phyloP scores from a whole-genome alignment of 1,140 invertebrate genomes.

The Gryllus bimaculatus region DNA sequence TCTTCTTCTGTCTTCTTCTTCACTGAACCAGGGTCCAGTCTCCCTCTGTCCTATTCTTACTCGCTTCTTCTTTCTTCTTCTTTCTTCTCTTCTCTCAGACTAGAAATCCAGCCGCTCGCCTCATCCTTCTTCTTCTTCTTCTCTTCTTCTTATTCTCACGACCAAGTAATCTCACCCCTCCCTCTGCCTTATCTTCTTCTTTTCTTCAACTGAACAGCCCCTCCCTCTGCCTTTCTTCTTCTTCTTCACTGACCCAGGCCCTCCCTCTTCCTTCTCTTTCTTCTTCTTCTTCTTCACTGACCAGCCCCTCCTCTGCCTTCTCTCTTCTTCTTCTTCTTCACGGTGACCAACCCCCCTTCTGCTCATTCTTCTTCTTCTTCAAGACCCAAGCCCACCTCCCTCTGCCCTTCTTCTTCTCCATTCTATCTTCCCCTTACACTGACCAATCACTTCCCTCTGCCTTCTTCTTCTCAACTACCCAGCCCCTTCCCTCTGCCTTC shows the following conservation, averaged over 20 bases:
- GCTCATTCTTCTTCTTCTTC: background rate
- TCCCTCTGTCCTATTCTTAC: too few species aligned
- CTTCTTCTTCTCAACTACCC: background rate
- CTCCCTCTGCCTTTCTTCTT: background rate
- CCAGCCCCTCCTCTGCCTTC: background rate
- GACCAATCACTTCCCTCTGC: too few species aligned
- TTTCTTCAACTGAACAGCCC: background rate
- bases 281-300: background rate
- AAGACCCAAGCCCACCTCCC: background rate
- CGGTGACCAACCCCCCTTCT: background rate
- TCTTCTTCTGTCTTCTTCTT: too few species aligned
- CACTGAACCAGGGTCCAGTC: too few species aligned
- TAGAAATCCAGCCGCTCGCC: too few species aligned
- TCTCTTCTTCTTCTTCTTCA: background rate
- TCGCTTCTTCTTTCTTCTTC: too few species aligned
- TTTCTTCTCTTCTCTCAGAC: too few species aligned
- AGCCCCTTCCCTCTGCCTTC: background rate
- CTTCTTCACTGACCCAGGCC: background rate
- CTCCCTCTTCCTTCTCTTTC: background rate
- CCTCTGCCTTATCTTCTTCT: background rate
- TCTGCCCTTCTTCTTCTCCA: background rate
- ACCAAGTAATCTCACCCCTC: background rate
- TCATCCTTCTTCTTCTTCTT: slow-evolving; percentile 3
- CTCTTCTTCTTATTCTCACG: background rate
- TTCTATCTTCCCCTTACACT: background rate